Evolutionary conservation across 23 tunicate genomes (phyloP).

Genomic region (Botrylloides violaceus): DNA sequence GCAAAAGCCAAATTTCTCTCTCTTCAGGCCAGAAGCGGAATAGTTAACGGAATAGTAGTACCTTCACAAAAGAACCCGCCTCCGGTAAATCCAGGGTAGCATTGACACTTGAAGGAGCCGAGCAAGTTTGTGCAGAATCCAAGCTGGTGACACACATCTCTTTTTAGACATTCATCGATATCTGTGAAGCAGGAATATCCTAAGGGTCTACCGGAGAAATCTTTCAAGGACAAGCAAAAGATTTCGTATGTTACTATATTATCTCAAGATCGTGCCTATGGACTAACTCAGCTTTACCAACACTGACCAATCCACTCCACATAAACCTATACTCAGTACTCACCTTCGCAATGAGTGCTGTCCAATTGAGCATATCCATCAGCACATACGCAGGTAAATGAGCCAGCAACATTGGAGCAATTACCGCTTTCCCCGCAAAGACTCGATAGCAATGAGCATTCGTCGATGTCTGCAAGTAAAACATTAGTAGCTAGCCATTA

Average conservation of each 20-base stretch:
- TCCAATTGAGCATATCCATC: slow-evolving; percentile 45
- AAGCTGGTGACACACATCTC: slow-evolving; percentile 34
- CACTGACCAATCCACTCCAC: no score
- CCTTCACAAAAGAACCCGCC: slow-evolving; percentile 55
- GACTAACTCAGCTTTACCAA: no score
- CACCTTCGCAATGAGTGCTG: slow-evolving; percentile 52
- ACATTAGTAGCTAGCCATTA: no score
- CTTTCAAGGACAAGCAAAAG: no score
- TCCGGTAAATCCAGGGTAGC: slow-evolving; percentile 48
- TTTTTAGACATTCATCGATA: slow-evolving; percentile 76
- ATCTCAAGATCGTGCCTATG: no score
- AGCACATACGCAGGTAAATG: slow-evolving; percentile 47
- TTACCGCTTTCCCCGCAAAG: not conserved
- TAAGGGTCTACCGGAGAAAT: no score
- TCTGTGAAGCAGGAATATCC: no score
- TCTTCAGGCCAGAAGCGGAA: no score
- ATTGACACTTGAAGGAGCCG: slow-evolving; percentile 43
- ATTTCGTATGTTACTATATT: no score
- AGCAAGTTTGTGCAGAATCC: slow-evolving; percentile 36
- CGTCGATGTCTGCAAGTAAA: slow-evolving; percentile 51
- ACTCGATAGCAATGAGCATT: slow-evolving; percentile 38
- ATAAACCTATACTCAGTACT: not conserved
- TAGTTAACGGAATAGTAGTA: no score
- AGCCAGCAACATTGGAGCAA: slow-evolving; percentile 52
- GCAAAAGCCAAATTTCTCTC: no score